Evolutionary conservation across 2,113 vertebrate genomes (phyloP), one percentile per base, ranked within the genome.

Genomic region (Megatriorchis doriae): DNA sequence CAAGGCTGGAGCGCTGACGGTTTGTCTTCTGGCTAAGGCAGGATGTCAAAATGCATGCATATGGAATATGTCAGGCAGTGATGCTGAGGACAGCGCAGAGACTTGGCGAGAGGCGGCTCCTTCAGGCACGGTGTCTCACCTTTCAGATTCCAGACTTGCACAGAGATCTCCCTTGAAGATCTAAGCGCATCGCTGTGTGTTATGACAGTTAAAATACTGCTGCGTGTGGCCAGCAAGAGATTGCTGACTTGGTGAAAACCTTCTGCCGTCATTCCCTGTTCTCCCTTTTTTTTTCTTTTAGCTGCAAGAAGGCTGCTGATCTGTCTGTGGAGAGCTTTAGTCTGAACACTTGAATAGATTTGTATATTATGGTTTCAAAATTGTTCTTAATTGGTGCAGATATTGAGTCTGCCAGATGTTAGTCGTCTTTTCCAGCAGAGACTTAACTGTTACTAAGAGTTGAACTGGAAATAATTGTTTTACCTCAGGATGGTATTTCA

Each of bases 401-500:
- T 94, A 63, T 65, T 81, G 90, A 62, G 29, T 80, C 88, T 96
- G 83, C 93, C 96, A 91, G 93, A 86, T 92, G 73, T 93, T 80
- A 23, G 77, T 55, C 3, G 12, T 48, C 63, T 86, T 61, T 92
- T 81, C 89, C 85, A 90, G 78, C 55, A 1, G 8, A 12, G 93
- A 81, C 80, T 95, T 91, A 88, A 74, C 88, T 61, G 56, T 71
- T 83, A 82, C 79, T 65, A 73, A 77, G 86, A 11, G 85, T 31
- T 88, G 82, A 87, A 91, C 82, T 97, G 96, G 96, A 97, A 96
- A 97, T 78, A 97, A 96, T 97, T 97, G 92, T 93, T 97, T 97
- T 96, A 94, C 96, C 93, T 92, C 93, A 66, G 91, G 94, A 89
- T 83, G 94, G 84, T 80, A 83, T 97, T 97, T 94, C 87, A 15